Evolutionary conservation across 1,140 invertebrate genomes (phyloP).

Genomic region (Diachasmimorpha longicaudata): DNA sequence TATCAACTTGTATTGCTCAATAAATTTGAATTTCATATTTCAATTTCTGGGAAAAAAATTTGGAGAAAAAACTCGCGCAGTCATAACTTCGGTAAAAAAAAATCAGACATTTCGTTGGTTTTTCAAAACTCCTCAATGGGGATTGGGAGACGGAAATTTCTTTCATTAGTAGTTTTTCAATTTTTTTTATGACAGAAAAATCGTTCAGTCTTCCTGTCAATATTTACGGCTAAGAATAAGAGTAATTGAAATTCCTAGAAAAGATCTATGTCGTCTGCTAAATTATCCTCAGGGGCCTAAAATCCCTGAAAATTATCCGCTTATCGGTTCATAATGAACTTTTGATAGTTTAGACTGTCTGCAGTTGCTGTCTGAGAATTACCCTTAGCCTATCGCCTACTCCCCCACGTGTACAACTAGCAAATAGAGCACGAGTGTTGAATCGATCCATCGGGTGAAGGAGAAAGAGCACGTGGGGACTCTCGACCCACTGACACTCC

Average conservation of each 20-base stretch:
- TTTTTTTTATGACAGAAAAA: no score
- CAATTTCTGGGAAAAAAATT: not conserved
- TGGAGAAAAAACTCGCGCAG: no score
- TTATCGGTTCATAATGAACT: not conserved
- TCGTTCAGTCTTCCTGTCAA: no score
- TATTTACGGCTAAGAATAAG: no score
- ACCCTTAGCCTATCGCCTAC: not conserved
- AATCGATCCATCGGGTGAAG: not conserved
- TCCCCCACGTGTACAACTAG: not conserved
- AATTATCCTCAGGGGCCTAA: no score
- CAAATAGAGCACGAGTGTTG: not conserved
- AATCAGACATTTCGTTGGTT: no score
- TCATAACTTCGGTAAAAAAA: no score
- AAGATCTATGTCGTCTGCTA: no score
- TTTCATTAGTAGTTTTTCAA: no score
- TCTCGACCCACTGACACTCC: not conserved
- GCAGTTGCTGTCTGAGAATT: not conserved
- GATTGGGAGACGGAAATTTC: no score
- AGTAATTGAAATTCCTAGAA: no score
- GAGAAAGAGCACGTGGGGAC: conserved; percentile 6
- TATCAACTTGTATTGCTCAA: not conserved
- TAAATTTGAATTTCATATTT: not conserved
- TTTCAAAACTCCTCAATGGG: no score
- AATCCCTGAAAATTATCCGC: not conserved
- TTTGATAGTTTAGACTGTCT: not conserved